Conservation (phyloP, 2,797 vertebrate genomes). For the Zenarchopterus dispar region DNA sequence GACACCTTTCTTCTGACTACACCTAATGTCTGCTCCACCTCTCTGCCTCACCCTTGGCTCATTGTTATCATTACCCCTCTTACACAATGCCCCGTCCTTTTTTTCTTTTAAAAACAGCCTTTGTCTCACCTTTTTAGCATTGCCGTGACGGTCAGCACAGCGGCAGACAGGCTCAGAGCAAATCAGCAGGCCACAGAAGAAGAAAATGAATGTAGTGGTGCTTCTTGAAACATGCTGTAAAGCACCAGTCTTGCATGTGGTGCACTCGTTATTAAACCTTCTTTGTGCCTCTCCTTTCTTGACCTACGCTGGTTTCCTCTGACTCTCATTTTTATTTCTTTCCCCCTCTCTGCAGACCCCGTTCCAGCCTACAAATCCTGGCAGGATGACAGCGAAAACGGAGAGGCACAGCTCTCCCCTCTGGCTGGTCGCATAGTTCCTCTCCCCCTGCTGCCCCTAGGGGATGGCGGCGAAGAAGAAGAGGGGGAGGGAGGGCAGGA, state of each 20-base stretch:
- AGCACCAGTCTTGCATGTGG: background rate
- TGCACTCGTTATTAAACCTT: background rate
- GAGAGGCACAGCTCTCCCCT: slow-evolving; percentile 95
- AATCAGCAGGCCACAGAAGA: slow-evolving; percentile 28
- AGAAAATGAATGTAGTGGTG: slow-evolving; percentile 10
- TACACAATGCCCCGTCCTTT: slow-evolving; percentile 3
- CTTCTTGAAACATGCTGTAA: background rate
- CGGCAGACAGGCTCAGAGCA: slow-evolving; percentile 12
- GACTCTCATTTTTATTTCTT: background rate
- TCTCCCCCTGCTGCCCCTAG: slow-evolving; percentile 86
- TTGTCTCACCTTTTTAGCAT: slow-evolving; percentile 29
- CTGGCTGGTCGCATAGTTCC: slow-evolving; percentile 94
- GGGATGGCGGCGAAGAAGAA: slow-evolving; percentile 82
- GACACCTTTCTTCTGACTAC: slow-evolving; percentile 11
- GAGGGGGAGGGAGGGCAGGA: slow-evolving; percentile 54
- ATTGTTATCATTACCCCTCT: slow-evolving; percentile 6
- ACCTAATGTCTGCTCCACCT: slow-evolving; percentile 2
- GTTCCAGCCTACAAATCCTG: slow-evolving; percentile 95
- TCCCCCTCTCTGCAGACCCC: slow-evolving; percentile 83
- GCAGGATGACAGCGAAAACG: slow-evolving; percentile 94
- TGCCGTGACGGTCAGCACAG: slow-evolving; percentile 13
- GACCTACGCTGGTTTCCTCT: background rate
- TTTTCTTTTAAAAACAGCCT: background rate
- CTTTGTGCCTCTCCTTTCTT: background rate
- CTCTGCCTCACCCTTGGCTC: slow-evolving; percentile 22